phyloP scores from a whole-genome alignment of 2,888 invertebrate genomes.

The Ophion ventricosus region DNA sequence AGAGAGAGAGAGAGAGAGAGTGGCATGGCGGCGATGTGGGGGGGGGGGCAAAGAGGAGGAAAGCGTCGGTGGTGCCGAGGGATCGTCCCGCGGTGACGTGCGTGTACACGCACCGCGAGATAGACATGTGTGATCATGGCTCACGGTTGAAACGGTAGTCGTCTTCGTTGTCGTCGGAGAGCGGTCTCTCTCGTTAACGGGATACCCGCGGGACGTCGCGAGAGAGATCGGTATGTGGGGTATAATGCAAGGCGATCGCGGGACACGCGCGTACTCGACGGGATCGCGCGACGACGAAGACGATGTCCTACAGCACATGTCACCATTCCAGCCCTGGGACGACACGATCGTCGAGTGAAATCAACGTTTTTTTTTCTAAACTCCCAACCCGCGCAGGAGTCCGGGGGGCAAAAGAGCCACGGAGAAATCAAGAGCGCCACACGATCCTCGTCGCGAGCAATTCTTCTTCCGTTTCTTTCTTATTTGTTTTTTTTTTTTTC shows the following conservation, averaged over 20 bases:
- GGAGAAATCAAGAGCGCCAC: slow-evolving; percentile 51
- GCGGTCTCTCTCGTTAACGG: slow-evolving; percentile 68
- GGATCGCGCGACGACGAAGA: slow-evolving; percentile 65
- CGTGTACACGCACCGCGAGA: slow-evolving; percentile 39
- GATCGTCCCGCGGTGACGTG: slow-evolving; percentile 38
- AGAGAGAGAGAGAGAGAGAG: not conserved
- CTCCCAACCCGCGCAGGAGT: slow-evolving; percentile 32
- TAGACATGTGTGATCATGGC: slow-evolving; percentile 44
- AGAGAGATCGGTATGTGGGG: slow-evolving; percentile 69
- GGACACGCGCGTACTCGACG: slow-evolving; percentile 64
- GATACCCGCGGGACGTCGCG: slow-evolving; percentile 56
- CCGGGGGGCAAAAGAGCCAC: slow-evolving; percentile 45
- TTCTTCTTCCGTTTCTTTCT: slow-evolving; percentile 35
- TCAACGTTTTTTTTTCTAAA: slow-evolving; percentile 76
- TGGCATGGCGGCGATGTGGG: too few relatives aligned
- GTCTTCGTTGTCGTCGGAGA: slow-evolving; percentile 44
- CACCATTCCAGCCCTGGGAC: slow-evolving; percentile 76
- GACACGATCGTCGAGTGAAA: slow-evolving; percentile 76
- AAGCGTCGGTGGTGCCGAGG: slow-evolving; percentile 50
- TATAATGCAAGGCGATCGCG: slow-evolving; percentile 70
- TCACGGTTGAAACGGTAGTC: slow-evolving; percentile 60
- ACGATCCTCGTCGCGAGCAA: slow-evolving; percentile 17
- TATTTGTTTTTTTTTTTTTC: slow-evolving; percentile 10
- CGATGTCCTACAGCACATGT: slow-evolving; percentile 75
- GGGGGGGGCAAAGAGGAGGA: not conserved